phyloP scores from a whole-genome alignment of 2,888 invertebrate species.

The Heliconius ismenius region DNA sequence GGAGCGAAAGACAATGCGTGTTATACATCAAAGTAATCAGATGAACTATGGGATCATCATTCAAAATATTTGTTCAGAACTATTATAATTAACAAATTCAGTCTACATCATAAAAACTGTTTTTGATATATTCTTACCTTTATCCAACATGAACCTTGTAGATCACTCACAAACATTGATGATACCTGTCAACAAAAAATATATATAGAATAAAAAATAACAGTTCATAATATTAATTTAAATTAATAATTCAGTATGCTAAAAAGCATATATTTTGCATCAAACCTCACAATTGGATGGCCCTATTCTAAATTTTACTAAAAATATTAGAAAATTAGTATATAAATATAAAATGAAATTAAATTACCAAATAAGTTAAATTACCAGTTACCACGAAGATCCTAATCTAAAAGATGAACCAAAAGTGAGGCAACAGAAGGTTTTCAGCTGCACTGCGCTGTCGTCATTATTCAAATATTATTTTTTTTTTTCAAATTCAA shows the following conservation, averaged over 20 bases:
- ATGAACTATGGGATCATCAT: slow-evolving; percentile 60
- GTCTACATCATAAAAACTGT: neutral
- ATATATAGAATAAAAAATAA: slow-evolving; percentile 22
- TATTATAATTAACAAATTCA: neutral
- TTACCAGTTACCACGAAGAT: slow-evolving; percentile 44
- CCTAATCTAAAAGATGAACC: slow-evolving; percentile 57
- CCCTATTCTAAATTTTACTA: slow-evolving; percentile 66
- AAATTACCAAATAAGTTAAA: slow-evolving; percentile 19
- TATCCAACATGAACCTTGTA: neutral
- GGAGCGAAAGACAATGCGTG: slow-evolving; percentile 63
- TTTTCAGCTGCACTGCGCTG: slow-evolving; percentile 78
- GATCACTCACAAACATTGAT: neutral
- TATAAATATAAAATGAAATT: slow-evolving; percentile 21
- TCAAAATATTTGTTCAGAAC: neutral
- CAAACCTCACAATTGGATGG: slow-evolving; percentile 65
- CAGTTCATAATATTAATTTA: neutral
- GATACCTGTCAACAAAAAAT: slow-evolving; percentile 37
- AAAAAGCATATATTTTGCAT: slow-evolving; percentile 56
- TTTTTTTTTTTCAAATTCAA: too few relatives aligned
- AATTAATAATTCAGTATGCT: slow-evolving; percentile 59
- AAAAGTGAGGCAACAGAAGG: slow-evolving; percentile 63
- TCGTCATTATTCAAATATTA: slow-evolving; percentile 58
- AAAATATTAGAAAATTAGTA: slow-evolving; percentile 34
- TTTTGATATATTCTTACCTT: slow-evolving; percentile 8
- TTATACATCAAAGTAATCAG: slow-evolving; percentile 54